phyloP scores from a whole-genome alignment of 2,888 invertebrate species.

The Drosophila formosana region DNA sequence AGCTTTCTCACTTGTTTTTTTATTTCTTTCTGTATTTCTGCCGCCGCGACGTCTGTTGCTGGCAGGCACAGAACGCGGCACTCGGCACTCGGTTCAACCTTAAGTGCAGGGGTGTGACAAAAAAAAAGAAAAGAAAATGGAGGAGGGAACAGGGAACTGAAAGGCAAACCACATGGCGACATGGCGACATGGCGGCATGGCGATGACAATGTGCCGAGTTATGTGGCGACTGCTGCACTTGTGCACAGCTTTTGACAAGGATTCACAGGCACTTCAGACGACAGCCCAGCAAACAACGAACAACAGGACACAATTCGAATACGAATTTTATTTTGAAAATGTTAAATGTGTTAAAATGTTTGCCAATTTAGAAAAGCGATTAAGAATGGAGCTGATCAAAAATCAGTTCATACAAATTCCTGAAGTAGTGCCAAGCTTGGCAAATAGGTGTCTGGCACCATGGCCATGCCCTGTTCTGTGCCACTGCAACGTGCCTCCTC shows the following conservation, averaged over 20 bases:
- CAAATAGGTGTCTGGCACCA: constrained; percentile 61
- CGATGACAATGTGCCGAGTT: constrained; percentile 47
- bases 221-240: constrained; percentile 44
- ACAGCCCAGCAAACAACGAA: background rate
- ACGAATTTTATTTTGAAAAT: constrained; percentile 4
- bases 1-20: no score
- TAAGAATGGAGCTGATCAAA: background rate
- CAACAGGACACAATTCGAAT: constrained; percentile 2
- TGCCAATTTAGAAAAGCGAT: background rate
- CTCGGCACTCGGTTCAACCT: constrained; percentile 9
- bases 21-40: constrained; percentile 27
- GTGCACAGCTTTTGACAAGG: constrained; percentile 53
- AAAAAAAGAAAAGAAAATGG: background rate
- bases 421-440: constrained; percentile 43
- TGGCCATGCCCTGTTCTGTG: constrained; percentile 22
- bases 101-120: constrained; percentile 31
- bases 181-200: constrained; percentile 8
- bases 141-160: background rate
- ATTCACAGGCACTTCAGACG: constrained; percentile 30
- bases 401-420: constrained; percentile 30
- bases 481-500: constrained; percentile 34
- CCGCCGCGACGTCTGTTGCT: constrained; percentile 30
- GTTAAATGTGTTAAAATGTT: no score
- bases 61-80: constrained; percentile 23
- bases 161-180: constrained; percentile 10